These are phyloP conservation scores for Montipora cactus DNA, from an alignment of 64 coral and sea anemone genomes.

Conservation along the genomic window DNA sequence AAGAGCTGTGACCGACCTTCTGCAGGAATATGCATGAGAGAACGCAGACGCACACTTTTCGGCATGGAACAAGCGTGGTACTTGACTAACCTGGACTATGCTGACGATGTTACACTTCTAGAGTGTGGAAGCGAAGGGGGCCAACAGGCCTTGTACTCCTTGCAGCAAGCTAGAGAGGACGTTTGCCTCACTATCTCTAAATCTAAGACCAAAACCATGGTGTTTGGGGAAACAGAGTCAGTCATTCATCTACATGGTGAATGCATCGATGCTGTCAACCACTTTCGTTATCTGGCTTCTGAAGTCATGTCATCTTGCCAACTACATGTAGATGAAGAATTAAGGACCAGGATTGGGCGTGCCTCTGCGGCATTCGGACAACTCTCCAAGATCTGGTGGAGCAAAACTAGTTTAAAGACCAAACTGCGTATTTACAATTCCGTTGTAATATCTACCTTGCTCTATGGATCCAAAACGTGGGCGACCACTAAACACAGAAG, in stretches of 20 bases:
- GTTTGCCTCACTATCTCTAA: neutral
- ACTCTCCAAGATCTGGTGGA: neutral
- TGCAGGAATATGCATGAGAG: neutral
- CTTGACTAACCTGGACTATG: slow-evolving; percentile 1
- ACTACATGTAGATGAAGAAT: neutral
- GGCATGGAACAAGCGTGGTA: neutral
- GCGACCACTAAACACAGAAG: neutral
- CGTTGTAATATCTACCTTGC: neutral
- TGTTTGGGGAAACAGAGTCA: neutral
- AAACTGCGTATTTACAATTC: neutral
- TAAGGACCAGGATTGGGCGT: neutral
- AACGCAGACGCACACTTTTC: neutral
- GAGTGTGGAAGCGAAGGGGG: neutral
- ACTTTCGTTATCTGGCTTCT: neutral
- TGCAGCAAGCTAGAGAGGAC: neutral
- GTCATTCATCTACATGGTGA: neutral
- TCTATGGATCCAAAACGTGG: neutral
- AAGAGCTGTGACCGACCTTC: too few species aligned
- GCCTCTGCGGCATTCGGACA: neutral
- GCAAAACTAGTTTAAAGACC: slow-evolving; percentile 1
- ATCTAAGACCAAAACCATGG: neutral
- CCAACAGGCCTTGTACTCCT: neutral
- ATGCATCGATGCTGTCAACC: neutral
- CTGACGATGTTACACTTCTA: neutral
- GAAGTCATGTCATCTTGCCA: neutral